Conservation (phyloP, 2,797 vertebrate genomes). For the Miichthys miiuy region DNA sequence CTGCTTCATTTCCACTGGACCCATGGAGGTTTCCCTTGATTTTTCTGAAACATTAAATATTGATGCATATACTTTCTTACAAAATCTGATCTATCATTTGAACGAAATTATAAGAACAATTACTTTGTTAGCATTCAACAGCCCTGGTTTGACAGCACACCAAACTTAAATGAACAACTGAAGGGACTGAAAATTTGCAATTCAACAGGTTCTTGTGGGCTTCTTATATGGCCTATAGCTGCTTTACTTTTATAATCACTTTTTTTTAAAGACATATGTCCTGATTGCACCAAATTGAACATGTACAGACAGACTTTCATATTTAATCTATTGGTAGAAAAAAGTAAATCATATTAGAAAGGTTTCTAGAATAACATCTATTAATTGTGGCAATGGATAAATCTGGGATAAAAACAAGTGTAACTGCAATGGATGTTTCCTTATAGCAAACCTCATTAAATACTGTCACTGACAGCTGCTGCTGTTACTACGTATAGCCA, state of each 20-base stretch:
- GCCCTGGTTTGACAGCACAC: conserved; percentile 19
- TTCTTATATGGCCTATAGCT: neutral
- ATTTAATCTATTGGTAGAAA: neutral
- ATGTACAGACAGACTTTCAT: neutral
- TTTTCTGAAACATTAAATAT: conserved; percentile 14
- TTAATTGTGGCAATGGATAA: neutral
- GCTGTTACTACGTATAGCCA: neutral
- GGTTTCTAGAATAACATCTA: neutral
- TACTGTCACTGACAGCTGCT: neutral
- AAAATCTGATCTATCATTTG: conserved; percentile 31
- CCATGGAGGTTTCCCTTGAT: neutral
- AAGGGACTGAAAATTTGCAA: conserved; percentile 29
- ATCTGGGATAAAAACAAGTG: neutral
- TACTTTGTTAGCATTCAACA: conserved; percentile 40
- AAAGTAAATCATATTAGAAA: neutral
- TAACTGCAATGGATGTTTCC: neutral
- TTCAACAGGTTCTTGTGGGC: conserved; percentile 29
- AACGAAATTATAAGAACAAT: conserved; percentile 23
- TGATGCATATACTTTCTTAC: neutral
- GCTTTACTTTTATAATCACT: conserved; percentile 11
- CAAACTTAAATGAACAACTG: too few relatives aligned
- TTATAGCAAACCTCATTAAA: neutral
- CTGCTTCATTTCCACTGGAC: neutral
- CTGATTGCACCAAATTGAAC: conserved; percentile 8
- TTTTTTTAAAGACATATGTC: neutral